Base-by-base conservation (phyloP, 2,888 invertebrate genomes). In the Stomorhina lunata region DNA sequence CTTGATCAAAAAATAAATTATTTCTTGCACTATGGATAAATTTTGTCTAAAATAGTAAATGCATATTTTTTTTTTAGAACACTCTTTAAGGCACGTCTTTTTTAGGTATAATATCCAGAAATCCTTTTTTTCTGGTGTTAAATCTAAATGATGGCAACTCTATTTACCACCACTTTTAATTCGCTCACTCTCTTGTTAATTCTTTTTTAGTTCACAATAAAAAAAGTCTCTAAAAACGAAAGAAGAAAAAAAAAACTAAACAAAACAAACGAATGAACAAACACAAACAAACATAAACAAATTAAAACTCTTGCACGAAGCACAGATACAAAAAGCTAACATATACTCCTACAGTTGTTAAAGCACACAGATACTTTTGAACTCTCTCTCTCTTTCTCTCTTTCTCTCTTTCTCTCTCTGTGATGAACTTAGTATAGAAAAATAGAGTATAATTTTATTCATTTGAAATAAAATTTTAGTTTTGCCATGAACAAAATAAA, bases 181-280 rank as follows among this genome's bases (percentile, higher is more conserved):
- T 37, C 15, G 22, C 9, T 29, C n/a, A 43, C 25, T 32, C 63
- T 20, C 17, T 63, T 27, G 43, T 53, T n/a, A n/a, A 29, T 61
- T 72, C 48, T 25, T 72, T 34, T 72, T 72, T 27, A 59, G 34
- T 72, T 72, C 48, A 72, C 4, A 34, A 63, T 29, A 71, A 71
- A 20, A n/a, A 50, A 59, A 50, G 50, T 9, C 15, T 50, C 27
- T n/a, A n/a, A n/a, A n/a, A 37, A 4, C 17, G 2, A 61, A 61
- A 71, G 34, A n/a, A 65, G 22, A 65, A 10, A 9, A 32, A 43
- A 65, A 69, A 43, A 71, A 40, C 55, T 27, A 57, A 32, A 17
- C 45, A n/a, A n/a, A n/a, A n/a, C n/a, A n/a, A n/a, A n/a, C n/a
- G n/a, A n/a, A n/a, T n/a, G n/a, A n/a, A n/a, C n/a, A n/a, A n/a